Evolutionary conservation across 2,797 vertebrate genomes (phyloP).

Genomic region (Phoeniculus purpureus): DNA sequence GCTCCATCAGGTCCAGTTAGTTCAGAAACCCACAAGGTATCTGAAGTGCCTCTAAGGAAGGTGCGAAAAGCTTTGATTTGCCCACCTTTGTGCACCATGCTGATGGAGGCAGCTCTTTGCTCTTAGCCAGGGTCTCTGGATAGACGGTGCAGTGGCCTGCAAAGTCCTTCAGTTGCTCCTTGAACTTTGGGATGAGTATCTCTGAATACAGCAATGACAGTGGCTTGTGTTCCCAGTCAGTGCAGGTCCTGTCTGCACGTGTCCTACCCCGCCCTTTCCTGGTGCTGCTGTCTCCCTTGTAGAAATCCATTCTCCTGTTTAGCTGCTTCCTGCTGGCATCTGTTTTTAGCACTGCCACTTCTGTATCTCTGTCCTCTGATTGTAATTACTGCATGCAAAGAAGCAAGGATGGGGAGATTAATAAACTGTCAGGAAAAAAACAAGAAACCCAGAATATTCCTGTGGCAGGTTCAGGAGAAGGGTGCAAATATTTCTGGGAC

Average conservation of each 20-base stretch:
- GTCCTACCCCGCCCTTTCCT: not conserved
- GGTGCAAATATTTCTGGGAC: not conserved
- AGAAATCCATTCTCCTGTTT: conserved; percentile 40
- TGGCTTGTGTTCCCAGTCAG: not conserved
- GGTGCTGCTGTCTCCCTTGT: not conserved
- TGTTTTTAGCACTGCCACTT: conserved; percentile 58
- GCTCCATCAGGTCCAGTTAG: not conserved
- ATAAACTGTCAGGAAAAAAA: conserved; percentile 10
- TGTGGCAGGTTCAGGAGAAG: conserved; percentile 6
- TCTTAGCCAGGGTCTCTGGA: not conserved
- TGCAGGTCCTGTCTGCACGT: not conserved
- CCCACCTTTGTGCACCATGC: not conserved
- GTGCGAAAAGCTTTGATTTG: not conserved
- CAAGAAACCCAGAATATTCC: not conserved
- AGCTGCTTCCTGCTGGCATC: conserved; percentile 58
- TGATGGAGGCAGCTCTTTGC: not conserved
- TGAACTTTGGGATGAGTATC: not conserved
- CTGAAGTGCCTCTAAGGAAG: not conserved
- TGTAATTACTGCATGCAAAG: conserved; percentile 46
- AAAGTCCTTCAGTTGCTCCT: not conserved
- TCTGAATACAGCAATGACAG: not conserved
- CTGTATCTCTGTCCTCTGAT: conserved; percentile 15
- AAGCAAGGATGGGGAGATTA: conserved; percentile 11
- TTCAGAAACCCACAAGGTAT: not conserved
- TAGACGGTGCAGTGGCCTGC: not conserved